Conservation (phyloP, 2,888 invertebrate genomes). For the Lomographa bimaculata region DNA sequence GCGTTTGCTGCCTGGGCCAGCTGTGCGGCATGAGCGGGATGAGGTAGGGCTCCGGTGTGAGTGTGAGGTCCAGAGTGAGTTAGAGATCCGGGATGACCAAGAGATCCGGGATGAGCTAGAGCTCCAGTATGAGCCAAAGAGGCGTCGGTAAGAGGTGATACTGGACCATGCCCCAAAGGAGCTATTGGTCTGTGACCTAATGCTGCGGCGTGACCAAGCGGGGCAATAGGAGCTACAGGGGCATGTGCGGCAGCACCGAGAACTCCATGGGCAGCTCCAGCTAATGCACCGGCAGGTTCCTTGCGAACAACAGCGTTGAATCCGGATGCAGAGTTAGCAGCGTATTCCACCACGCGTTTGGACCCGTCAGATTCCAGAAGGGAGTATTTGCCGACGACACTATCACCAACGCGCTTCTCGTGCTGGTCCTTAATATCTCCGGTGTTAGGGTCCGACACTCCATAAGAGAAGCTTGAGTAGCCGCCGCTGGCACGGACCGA, state of each 20-base stretch:
- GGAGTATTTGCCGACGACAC: slow-evolving; percentile 79
- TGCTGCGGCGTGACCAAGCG: slow-evolving; percentile 25
- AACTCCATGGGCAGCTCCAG: slow-evolving; percentile 30
- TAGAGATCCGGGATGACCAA: slow-evolving; percentile 9
- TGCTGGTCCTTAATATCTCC: slow-evolving; percentile 74
- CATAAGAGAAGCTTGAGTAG: slow-evolving; percentile 63
- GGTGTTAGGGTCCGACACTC: slow-evolving; percentile 63
- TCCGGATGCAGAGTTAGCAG: slow-evolving; percentile 57
- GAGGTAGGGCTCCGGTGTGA: slow-evolving; percentile 13
- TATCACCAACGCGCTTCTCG: slow-evolving; percentile 84
- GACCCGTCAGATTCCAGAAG: slow-evolving; percentile 83
- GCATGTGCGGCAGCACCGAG: slow-evolving; percentile 27
- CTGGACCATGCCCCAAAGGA: slow-evolving; percentile 20
- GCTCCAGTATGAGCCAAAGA: slow-evolving; percentile 6
- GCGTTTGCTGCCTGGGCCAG: slow-evolving; percentile 26
- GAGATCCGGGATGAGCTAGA: slow-evolving; percentile 7
- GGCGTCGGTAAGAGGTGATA: slow-evolving; percentile 1
- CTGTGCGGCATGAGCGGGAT: slow-evolving; percentile 29
- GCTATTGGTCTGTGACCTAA: slow-evolving; percentile 23
- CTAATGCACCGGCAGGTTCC: slow-evolving; percentile 44
- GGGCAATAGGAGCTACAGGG: slow-evolving; percentile 12
- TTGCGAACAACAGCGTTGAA: slow-evolving; percentile 64
- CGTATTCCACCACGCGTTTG: slow-evolving; percentile 83
- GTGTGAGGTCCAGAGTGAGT: slow-evolving; percentile 15
- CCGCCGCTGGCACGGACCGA: slow-evolving; percentile 51